phyloP scores from a whole-genome alignment of 2,888 invertebrate species.

The Philonicus albiceps region DNA sequence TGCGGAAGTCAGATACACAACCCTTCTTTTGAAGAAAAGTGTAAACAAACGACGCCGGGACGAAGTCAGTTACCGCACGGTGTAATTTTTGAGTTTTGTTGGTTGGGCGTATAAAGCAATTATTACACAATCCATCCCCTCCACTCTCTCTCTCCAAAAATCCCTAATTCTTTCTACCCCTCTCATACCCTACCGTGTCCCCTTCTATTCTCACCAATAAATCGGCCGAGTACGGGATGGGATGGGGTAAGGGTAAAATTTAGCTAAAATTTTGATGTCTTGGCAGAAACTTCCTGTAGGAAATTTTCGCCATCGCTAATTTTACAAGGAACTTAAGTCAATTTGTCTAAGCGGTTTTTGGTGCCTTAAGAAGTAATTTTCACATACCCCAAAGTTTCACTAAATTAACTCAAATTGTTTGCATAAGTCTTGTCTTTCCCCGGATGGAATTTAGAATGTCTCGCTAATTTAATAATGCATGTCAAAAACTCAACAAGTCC shows the following conservation, averaged over 20 bases:
- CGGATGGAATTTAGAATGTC: neutral
- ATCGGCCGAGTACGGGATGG: neutral
- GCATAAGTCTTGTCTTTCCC: neutral
- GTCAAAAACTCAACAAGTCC: neutral
- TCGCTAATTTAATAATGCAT: neutral
- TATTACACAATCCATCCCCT: neutral
- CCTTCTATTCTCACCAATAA: neutral
- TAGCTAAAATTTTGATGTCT: neutral
- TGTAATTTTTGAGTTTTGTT: neutral
- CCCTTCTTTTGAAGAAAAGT: constrained; percentile 9
- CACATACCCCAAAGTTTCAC: neutral
- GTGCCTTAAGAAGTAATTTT: neutral
- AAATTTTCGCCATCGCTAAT: neutral
- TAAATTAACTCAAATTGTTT: neutral
- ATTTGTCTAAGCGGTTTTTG: neutral
- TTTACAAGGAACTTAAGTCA: neutral
- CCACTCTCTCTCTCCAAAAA: neutral
- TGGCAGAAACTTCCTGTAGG: neutral
- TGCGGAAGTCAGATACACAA: constrained; percentile 23
- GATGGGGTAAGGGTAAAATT: neutral
- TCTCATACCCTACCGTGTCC: neutral
- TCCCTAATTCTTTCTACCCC: neutral
- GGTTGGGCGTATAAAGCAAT: neutral
- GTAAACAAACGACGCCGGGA: constrained; percentile 15
- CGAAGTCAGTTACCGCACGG: neutral